Percentiles rank a stretch among this genome's conserved stretches.
Conservation (phyloP, 2,888 invertebrate genomes). For the Ichneumoninae sp. region DNA sequence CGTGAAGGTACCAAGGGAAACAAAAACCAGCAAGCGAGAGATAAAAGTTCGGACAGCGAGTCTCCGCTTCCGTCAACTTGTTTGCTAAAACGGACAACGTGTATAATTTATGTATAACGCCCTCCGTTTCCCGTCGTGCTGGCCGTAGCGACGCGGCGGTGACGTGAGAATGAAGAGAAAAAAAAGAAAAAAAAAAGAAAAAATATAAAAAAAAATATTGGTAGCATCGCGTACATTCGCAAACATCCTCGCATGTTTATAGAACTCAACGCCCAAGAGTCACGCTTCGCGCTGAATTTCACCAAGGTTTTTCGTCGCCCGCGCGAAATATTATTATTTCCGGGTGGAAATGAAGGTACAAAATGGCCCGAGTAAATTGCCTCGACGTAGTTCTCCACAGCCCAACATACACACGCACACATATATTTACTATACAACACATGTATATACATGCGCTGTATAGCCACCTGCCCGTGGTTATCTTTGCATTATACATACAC, state of each 20-base stretch:
- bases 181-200: background rate
- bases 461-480: background rate
- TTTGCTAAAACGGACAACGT: conserved; percentile 38
- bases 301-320: conserved; percentile 29
- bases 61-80: conserved; percentile 45
- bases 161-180: conserved; percentile 3
- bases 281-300: background rate
- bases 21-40: background rate
- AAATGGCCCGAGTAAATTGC: conserved; percentile 68
- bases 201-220: background rate
- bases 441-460: background rate
- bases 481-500: conserved; percentile 15
- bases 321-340: conserved; percentile 73
- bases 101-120: conserved; percentile 30
- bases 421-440: background rate
- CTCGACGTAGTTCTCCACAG: conserved; percentile 35
- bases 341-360: conserved; percentile 72
- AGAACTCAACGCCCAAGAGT: conserved; percentile 26
- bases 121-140: conserved; percentile 15
- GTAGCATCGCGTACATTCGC: background rate
- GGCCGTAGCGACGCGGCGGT: background rate
- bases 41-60: conserved; percentile 5
- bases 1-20: background rate
- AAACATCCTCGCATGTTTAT: conserved; percentile 7
- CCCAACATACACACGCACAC: background rate